Conservation (phyloP, 2,888 invertebrate species). For the Drosophila birchii region DNA sequence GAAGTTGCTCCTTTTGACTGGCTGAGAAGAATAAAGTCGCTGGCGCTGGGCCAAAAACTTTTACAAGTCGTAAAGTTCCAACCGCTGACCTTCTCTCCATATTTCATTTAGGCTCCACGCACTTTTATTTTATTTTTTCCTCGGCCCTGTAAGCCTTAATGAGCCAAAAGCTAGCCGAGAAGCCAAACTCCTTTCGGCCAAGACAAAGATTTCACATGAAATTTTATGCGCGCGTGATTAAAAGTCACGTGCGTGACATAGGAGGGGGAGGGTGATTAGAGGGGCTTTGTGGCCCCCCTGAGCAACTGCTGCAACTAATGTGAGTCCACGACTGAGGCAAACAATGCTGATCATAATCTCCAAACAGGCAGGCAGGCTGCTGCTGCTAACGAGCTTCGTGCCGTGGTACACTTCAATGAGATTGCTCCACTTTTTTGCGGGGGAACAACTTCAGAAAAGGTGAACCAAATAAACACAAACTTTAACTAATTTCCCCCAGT, state of each 20-base stretch:
- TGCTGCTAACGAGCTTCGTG: constrained; percentile 60
- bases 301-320: constrained; percentile 65
- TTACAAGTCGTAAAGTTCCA: constrained; percentile 64
- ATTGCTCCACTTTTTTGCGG: not conserved
- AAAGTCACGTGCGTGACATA: constrained; percentile 78
- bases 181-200: constrained; percentile 34
- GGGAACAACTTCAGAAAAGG: not conserved
- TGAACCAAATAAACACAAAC: not conserved
- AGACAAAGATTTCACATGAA: constrained; percentile 49
- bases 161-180: constrained; percentile 27
- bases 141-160: constrained; percentile 24
- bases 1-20: constrained; percentile 36
- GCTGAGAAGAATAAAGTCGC: constrained; percentile 15
- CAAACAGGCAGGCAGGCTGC: constrained; percentile 37
- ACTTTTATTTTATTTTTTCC: constrained; percentile 26
- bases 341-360: constrained; percentile 76
- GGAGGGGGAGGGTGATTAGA: not conserved
- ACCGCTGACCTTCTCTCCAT: constrained; percentile 47
- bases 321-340: constrained; percentile 34
- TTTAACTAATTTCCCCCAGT: not conserved
- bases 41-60: constrained; percentile 51
- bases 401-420: constrained; percentile 18
- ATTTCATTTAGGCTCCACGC: constrained; percentile 40
- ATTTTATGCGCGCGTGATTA: constrained; percentile 80
- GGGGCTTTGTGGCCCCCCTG: not conserved